Conservation (phyloP, 2,888 invertebrate genomes). For the Podotricha telesiphe region DNA sequence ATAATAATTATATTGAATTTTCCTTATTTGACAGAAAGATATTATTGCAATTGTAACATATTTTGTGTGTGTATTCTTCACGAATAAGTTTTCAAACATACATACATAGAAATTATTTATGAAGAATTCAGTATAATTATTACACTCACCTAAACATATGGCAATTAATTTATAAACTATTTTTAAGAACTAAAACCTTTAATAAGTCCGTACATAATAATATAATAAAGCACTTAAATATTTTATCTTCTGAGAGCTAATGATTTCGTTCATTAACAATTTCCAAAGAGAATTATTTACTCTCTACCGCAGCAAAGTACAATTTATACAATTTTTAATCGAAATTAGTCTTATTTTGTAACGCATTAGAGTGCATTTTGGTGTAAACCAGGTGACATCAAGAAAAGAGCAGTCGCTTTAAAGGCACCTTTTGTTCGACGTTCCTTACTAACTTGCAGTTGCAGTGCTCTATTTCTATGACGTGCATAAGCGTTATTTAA, state of each 20-base stretch:
- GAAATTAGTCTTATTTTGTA: slow-evolving; percentile 23
- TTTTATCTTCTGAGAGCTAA: slow-evolving; percentile 40
- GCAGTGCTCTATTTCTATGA: slow-evolving; percentile 40
- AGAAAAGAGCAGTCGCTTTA: slow-evolving; percentile 42
- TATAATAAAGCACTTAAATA: slow-evolving; percentile 16
- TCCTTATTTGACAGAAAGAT: neutral
- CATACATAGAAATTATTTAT: too few species aligned
- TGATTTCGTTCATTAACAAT: slow-evolving; percentile 50
- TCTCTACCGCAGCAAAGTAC: slow-evolving; percentile 23
- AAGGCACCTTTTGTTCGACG: slow-evolving; percentile 45
- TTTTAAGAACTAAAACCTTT: slow-evolving; percentile 6
- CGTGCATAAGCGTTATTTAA: slow-evolving; percentile 41
- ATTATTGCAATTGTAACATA: too few species aligned
- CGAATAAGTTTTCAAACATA: too few species aligned
- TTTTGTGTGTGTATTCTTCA: too few species aligned
- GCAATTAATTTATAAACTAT: neutral
- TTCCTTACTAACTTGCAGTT: slow-evolving; percentile 44
- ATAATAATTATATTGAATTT: neutral
- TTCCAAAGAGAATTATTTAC: slow-evolving; percentile 46
- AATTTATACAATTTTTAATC: slow-evolving; percentile 17
- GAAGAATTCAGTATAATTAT: too few species aligned
- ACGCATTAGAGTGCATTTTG: slow-evolving; percentile 30
- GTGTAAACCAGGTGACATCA: slow-evolving; percentile 29
- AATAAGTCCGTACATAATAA: neutral
- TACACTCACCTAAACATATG: too few species aligned